Percentiles rank a stretch among this genome's conserved stretches.
These are phyloP conservation scores for Meiosimyza decipiens DNA, from an alignment of 2,888 invertebrate genomes.

Conservation along the genomic window DNA sequence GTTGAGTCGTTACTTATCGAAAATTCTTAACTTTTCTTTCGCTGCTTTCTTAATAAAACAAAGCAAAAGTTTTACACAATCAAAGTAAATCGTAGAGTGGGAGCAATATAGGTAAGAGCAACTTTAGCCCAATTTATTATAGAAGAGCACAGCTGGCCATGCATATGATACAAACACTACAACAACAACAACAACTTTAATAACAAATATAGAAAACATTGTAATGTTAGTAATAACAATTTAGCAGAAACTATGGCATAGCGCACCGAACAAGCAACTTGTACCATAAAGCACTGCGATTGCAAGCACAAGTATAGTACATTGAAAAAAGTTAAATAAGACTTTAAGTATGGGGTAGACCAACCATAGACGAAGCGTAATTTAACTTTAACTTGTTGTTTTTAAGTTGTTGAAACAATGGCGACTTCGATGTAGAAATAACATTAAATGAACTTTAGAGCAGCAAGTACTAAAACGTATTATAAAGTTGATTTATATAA, in stretches of 20 bases:
- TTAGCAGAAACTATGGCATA: neutral
- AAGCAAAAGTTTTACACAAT: neutral
- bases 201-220: neutral
- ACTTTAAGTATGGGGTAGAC: neutral
- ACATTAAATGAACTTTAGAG: no score
- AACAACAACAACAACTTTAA: constrained; percentile 5
- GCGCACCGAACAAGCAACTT: neutral
- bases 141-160: neutral
- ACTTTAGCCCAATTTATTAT: no score
- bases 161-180: neutral
- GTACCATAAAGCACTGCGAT: constrained; percentile 7
- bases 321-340: constrained; percentile 15
- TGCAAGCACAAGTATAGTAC: neutral
- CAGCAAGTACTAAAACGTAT: no score
- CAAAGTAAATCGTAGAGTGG: neutral
- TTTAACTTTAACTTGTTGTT: no score
- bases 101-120: no score
- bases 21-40: no score
- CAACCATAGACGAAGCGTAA: no score
- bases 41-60: constrained; percentile 11
- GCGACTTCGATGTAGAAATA: no score
- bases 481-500: no score
- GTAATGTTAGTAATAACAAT: constrained; percentile 1
- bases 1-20: no score
- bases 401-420: no score